Evolutionary conservation across 2,888 invertebrate species (phyloP).

Genomic region (Raillietiella orientalis): DNA sequence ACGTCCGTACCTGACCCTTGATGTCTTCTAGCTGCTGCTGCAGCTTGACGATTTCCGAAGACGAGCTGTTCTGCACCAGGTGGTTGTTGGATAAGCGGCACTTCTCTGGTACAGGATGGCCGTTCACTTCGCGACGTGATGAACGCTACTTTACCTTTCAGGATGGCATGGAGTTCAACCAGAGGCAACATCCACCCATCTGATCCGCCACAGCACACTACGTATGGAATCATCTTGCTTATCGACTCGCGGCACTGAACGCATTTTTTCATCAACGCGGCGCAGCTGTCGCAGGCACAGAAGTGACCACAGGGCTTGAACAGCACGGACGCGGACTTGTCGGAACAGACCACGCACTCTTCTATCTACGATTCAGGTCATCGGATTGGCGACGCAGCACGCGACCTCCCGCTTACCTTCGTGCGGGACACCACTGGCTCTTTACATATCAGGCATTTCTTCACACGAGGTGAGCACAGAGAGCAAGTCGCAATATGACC

Average conservation of each 20-base stretch:
- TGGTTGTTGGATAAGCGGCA: no score
- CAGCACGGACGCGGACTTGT: slow-evolving; percentile 61
- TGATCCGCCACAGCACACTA: slow-evolving; percentile 20
- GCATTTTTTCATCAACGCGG: slow-evolving; percentile 87
- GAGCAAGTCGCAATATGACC: slow-evolving; percentile 80
- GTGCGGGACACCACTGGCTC: slow-evolving; percentile 42
- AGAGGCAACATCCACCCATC: slow-evolving; percentile 7
- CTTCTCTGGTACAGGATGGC: no score
- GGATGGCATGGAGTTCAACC: no score
- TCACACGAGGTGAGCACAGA: slow-evolving; percentile 49
- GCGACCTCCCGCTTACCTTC: no score
- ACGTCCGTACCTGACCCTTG: slow-evolving; percentile 47
- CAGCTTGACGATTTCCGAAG: slow-evolving; percentile 51
- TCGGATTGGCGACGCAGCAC: no score
- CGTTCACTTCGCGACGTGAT: no score
- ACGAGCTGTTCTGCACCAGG: slow-evolving; percentile 23
- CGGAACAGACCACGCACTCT: slow-evolving; percentile 85
- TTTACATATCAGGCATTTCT: slow-evolving; percentile 78
- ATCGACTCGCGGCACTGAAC: slow-evolving; percentile 73
- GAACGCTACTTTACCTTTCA: no score
- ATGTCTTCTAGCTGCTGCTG: slow-evolving; percentile 89
- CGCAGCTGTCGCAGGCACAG: slow-evolving; percentile 54
- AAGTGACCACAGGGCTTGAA: slow-evolving; percentile 88
- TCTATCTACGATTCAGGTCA: slow-evolving; percentile 42
- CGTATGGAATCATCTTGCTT: slow-evolving; percentile 21